Evolutionary conservation across 2,113 vertebrate genomes (phyloP).

Genomic region (Poeciliopsis prolifica): DNA sequence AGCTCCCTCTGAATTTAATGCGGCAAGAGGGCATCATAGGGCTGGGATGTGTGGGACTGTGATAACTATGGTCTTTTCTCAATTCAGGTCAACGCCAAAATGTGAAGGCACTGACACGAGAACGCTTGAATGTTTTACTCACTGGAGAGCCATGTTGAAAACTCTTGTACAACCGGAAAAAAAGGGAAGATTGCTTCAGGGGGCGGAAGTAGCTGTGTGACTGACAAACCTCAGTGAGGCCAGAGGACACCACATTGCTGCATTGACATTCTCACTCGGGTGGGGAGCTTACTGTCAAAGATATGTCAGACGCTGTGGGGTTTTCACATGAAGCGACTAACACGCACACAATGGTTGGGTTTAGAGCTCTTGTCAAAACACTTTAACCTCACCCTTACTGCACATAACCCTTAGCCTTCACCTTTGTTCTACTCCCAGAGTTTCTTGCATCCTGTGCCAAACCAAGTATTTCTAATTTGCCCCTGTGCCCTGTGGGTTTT

Average conservation of each 20-base stretch:
- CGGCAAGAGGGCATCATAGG: slow-evolving; percentile 38
- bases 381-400: slow-evolving; percentile 60
- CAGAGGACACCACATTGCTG: slow-evolving; percentile 59
- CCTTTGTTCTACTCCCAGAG: slow-evolving; percentile 56
- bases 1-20: slow-evolving; percentile 40
- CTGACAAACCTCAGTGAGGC: slow-evolving; percentile 59
- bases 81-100: slow-evolving; percentile 61
- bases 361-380: slow-evolving; percentile 61
- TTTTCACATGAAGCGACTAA: slow-evolving; percentile 42
- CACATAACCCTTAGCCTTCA: slow-evolving; percentile 42
- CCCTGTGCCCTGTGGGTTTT: slow-evolving; percentile 35
- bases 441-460: slow-evolving; percentile 46
- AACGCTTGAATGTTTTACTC: slow-evolving; percentile 54
- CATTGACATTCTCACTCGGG: slow-evolving; percentile 56
- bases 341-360: slow-evolving; percentile 49
- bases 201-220: slow-evolving; percentile 42
- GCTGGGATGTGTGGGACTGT: slow-evolving; percentile 49
- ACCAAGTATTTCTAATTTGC: slow-evolving; percentile 51
- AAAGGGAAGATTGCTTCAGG: slow-evolving; percentile 10
- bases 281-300: slow-evolving; percentile 57
- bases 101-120: slow-evolving; percentile 32
- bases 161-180: slow-evolving; percentile 43
- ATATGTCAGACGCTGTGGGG: slow-evolving; percentile 52
- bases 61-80: slow-evolving; percentile 57
- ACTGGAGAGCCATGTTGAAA: slow-evolving; percentile 48